Evolutionary conservation across 2,888 invertebrate species (phyloP).

Genomic region (Fabriciana adippe): DNA sequence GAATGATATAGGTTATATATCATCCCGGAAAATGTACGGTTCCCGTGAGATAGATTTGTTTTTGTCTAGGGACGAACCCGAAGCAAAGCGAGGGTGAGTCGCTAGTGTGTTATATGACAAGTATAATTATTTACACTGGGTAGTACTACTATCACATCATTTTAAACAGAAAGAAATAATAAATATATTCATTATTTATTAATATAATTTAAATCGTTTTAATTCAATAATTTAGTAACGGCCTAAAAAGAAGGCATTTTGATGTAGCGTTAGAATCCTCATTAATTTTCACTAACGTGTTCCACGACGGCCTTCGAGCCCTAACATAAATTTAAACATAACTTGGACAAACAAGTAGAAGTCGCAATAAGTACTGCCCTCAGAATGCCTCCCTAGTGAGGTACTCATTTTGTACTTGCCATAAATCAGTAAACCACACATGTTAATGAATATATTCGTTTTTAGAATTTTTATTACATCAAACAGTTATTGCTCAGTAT

Average conservation of each 20-base stretch:
- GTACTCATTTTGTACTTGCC: constrained; percentile 55
- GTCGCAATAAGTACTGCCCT: constrained; percentile 71
- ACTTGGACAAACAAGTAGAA: constrained; percentile 71
- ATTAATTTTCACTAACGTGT: constrained; percentile 72
- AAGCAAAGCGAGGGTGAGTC: too few species aligned
- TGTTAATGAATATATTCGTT: constrained; percentile 23
- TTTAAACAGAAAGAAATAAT: too few species aligned
- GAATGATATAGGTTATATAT: too few species aligned
- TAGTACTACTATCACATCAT: too few species aligned
- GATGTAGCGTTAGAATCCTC: constrained; percentile 51
- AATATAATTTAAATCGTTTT: too few species aligned
- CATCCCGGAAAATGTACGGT: too few species aligned
- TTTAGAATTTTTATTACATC: constrained; percentile 2
- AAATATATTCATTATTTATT: too few species aligned
- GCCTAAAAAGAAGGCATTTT: constrained; percentile 25
- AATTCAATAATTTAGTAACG: neutral
- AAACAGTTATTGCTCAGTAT: neutral
- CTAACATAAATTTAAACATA: constrained; percentile 74
- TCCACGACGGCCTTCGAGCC: constrained; percentile 64
- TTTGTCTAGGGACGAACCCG: too few species aligned
- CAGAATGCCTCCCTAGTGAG: constrained; percentile 67
- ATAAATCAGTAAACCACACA: constrained; percentile 51
- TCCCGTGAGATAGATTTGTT: too few species aligned
- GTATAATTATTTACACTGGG: too few species aligned
- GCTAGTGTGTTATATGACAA: too few species aligned